phyloP scores from a whole-genome alignment of 2,113 vertebrate species.

The Passer montanus region DNA sequence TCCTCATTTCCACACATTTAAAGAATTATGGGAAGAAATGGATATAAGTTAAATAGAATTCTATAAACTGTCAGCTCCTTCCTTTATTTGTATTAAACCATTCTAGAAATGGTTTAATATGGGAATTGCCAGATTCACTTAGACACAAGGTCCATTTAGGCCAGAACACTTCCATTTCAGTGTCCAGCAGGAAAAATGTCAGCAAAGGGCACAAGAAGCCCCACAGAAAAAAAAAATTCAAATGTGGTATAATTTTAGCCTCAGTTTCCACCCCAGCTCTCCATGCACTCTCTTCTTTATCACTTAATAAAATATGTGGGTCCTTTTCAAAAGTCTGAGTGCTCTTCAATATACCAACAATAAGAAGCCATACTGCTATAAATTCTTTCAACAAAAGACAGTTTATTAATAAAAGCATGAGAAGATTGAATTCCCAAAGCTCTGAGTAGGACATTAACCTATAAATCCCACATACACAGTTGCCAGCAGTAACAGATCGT shows the following conservation, averaged over 20 bases:
- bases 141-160: neutral
- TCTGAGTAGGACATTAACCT: neutral
- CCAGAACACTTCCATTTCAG: neutral
- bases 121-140: neutral
- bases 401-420: constrained; percentile 1
- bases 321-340: neutral
- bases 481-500: constrained; percentile 34
- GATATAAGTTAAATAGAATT: neutral
- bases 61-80: neutral
- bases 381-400: neutral
- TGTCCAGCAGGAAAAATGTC: neutral
- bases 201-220: neutral
- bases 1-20: neutral
- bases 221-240: neutral
- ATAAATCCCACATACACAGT: neutral
- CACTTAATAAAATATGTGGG: neutral
- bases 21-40: neutral
- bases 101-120: neutral
- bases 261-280: neutral
- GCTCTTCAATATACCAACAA: neutral
- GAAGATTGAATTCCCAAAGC: constrained; percentile 4
- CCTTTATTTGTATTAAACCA: neutral
- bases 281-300: neutral
- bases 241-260: neutral
- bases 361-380: neutral